Evolutionary conservation across 2,797 vertebrate species (phyloP).

Genomic region (Acanthis flammea): DNA sequence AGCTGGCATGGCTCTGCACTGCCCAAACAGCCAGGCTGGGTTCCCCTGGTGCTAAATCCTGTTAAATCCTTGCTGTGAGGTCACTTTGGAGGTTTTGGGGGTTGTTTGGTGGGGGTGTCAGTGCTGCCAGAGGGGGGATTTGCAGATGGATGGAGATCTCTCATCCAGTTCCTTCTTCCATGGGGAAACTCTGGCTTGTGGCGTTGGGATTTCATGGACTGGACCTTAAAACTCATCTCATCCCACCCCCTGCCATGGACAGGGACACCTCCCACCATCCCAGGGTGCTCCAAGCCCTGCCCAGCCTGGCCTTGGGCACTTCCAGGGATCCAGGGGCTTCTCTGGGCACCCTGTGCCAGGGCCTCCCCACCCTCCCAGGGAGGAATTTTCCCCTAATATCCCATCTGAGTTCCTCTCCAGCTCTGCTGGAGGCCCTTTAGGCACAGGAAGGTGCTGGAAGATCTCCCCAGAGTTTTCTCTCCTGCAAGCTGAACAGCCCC

Average conservation of each 20-base stretch:
- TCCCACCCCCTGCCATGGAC: neutral
- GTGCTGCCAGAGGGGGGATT: neutral
- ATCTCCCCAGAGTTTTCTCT: neutral
- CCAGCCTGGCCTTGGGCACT: neutral
- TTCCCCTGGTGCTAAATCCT: neutral
- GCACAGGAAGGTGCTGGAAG: neutral
- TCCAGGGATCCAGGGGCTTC: neutral
- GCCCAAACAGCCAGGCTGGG: neutral
- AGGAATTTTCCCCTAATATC: neutral
- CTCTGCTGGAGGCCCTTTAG: neutral
- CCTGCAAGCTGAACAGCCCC: neutral
- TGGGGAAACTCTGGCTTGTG: neutral
- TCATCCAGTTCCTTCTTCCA: neutral
- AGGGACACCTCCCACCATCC: rapidly evolving
- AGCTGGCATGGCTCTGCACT: neutral
- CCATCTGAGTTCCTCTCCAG: neutral
- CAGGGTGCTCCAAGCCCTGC: rapidly evolving
- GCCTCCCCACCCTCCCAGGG: rapidly evolving
- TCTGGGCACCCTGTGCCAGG: neutral
- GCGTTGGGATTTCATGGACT: neutral
- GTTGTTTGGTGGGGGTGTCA: neutral
- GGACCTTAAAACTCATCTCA: neutral
- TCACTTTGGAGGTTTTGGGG: neutral
- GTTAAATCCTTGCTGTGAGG: neutral
- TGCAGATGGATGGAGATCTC: neutral